Conservation (phyloP, 1,140 invertebrate species). For the Ostrea denselamellosa region DNA sequence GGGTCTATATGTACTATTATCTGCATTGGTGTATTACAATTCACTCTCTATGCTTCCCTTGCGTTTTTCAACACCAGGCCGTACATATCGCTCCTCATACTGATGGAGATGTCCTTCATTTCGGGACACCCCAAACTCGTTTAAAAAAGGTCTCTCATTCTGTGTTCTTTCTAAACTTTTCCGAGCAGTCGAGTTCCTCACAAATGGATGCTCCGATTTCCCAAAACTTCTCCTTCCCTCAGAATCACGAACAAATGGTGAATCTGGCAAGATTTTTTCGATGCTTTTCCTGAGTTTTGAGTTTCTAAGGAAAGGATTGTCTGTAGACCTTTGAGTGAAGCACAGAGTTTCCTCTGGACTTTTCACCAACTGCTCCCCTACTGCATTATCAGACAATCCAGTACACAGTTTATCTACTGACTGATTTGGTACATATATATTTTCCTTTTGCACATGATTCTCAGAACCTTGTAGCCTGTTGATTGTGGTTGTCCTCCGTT, state of each 20-base stretch:
- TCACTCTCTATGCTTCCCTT: not conserved
- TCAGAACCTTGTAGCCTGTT: not conserved
- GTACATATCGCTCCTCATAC: not conserved
- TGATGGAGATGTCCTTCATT: not conserved
- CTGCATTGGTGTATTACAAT: not conserved
- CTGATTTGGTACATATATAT: not conserved
- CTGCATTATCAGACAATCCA: not conserved
- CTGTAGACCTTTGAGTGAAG: not conserved
- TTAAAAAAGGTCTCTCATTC: not conserved
- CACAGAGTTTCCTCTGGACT: not conserved
- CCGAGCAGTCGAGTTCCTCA: not conserved
- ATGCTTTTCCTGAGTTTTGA: slow-evolving; percentile 35
- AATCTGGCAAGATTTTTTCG: slow-evolving; percentile 28
- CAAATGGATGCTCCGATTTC: not conserved
- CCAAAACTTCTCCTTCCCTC: slow-evolving; percentile 26
- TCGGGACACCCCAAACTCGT: not conserved
- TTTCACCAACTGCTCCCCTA: not conserved
- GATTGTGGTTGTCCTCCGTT: not conserved
- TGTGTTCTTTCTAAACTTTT: slow-evolving; percentile 9
- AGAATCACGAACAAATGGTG: slow-evolving; percentile 12
- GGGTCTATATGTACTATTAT: too few relatives aligned
- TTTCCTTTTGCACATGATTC: not conserved
- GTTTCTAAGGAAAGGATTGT: slow-evolving; percentile 19
- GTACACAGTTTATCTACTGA: not conserved
- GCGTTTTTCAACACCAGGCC: not conserved